A percentile compares a stretch with the other conserved stretches of the same genome.
These are phyloP conservation scores for Drosophila novamexicana DNA, from an alignment of 1,140 invertebrate species.

Conservation along the genomic window DNA sequence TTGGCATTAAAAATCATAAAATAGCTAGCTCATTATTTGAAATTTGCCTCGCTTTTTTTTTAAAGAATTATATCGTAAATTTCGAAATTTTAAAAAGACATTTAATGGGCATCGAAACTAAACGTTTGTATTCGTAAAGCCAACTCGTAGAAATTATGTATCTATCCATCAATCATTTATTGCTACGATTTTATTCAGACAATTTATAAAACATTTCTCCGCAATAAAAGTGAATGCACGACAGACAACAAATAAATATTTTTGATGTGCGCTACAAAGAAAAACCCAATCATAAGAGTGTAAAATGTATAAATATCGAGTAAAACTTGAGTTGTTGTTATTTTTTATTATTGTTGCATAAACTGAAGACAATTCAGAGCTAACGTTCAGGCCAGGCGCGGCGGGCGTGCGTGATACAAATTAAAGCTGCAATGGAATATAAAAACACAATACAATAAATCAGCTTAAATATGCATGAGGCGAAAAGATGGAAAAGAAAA, in stretches of 20 bases:
- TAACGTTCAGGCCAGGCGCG: conserved; percentile 1
- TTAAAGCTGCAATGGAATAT: conserved; percentile 52
- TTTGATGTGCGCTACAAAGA: conserved; percentile 6
- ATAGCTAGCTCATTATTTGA: too few species aligned
- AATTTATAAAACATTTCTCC: conserved; percentile 25
- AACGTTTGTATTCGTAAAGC: not conserved
- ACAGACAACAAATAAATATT: conserved; percentile 31
- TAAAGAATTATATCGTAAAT: not conserved
- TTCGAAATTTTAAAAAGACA: not conserved
- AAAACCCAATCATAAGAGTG: conserved; percentile 26
- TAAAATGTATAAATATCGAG: conserved; percentile 46
- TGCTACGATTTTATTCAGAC: conserved; percentile 7
- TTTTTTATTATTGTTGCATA: conserved; percentile 47
- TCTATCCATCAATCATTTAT: conserved; percentile 18
- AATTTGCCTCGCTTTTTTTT: not conserved
- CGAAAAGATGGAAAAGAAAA: conserved; percentile 7
- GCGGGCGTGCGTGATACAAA: conserved; percentile 68
- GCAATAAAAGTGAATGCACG: conserved; percentile 43
- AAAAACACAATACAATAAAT: conserved; percentile 72
- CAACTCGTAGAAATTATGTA: not conserved
- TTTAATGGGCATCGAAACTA: not conserved
- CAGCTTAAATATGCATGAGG: conserved; percentile 74
- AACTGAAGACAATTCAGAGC: conserved; percentile 34
- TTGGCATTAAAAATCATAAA: too few species aligned
- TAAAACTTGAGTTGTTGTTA: conserved; percentile 25